Evolutionary conservation across 2,113 vertebrate species (phyloP), one percentile per base, ranked within the genome.

Genomic region (Microtus montanus): DNA sequence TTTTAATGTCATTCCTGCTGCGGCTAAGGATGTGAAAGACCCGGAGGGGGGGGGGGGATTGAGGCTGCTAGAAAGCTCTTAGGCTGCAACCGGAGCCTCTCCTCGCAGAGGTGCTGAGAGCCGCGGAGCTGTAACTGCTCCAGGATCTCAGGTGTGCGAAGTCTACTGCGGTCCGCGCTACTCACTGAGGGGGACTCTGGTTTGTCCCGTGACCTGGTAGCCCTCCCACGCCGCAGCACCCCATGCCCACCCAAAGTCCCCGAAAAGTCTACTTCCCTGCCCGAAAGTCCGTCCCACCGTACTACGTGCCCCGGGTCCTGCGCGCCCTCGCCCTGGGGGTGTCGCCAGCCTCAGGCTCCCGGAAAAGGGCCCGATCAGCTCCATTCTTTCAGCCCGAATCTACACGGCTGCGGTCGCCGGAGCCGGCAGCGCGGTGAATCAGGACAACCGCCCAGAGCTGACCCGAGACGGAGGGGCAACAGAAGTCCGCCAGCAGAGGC

Each of bases 41-140:
- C 15, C 6, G 26, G 17, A 44, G 5, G 1, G 54, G 17, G 0
- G 17, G 54, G 0, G 58, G 54, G 12, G 5, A n/a, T 22, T 54
- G 47, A 71, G 22, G 47, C 47, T 15, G 17, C 47, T 24, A 28
- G 58, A 38, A 49, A 73, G 7, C 22, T 20, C 24, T 83, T 9
- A 15, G 20, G 9, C 4, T 28, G 68, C 30, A 52, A 70, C 13
- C 13, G 9, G 35, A 26, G 24, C 13, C 20, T 24, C 2, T 2
- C 66, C 24, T 52, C 5, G 47, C 22, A 33, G 68, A 4, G 47
- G 7, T 28, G 12, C 2, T 20, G 78, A 20, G 66, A 54, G 19
- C 20, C 2, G 35, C 20, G 11, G 52, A n/a, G 33, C 52, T 24
- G 33, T 24, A n/a, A 41, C n/a, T 73, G 52, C 49, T 82, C 12